Evolutionary conservation across 1,140 invertebrate species (phyloP).

Genomic region (Bombus consobrinus): DNA sequence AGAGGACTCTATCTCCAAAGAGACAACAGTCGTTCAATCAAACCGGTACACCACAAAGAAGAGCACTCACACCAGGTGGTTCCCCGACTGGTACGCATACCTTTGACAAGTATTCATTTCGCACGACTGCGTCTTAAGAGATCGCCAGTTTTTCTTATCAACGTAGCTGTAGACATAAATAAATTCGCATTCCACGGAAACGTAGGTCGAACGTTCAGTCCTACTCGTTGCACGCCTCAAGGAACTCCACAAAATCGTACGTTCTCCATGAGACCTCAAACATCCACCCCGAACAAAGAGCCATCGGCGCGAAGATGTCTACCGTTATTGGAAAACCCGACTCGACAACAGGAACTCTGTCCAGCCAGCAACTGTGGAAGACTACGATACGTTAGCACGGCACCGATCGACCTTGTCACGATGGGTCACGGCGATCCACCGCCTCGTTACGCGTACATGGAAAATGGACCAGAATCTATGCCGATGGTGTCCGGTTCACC

Average conservation of each 20-base stretch:
- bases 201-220: constrained; percentile 65
- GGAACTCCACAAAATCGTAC: constrained; percentile 73
- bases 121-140: background rate
- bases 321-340: constrained; percentile 74
- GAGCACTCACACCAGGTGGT: constrained; percentile 77
- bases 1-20: constrained; percentile 74
- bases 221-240: constrained; percentile 62
- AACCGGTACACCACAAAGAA: constrained; percentile 79
- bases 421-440: constrained; percentile 65
- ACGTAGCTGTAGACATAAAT: background rate
- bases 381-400: constrained; percentile 71
- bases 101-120: background rate
- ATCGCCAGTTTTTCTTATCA: too few relatives aligned
- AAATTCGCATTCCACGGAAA: background rate
- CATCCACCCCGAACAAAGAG: constrained; percentile 81
- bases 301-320: constrained; percentile 79
- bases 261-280: constrained; percentile 71
- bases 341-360: constrained; percentile 70
- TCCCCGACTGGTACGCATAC: constrained; percentile 75
- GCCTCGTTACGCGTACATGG: constrained; percentile 73
- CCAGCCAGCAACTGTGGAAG: constrained; percentile 75
- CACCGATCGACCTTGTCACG: constrained; percentile 66
- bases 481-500: constrained; percentile 76
- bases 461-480: constrained; percentile 73
- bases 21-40: constrained; percentile 78